Evolutionary conservation across 37 sponge, comb jelly and placozoan genomes (phyloP), one percentile per base, ranked within the genome.

Genomic region (Theonella swinhoei): DNA sequence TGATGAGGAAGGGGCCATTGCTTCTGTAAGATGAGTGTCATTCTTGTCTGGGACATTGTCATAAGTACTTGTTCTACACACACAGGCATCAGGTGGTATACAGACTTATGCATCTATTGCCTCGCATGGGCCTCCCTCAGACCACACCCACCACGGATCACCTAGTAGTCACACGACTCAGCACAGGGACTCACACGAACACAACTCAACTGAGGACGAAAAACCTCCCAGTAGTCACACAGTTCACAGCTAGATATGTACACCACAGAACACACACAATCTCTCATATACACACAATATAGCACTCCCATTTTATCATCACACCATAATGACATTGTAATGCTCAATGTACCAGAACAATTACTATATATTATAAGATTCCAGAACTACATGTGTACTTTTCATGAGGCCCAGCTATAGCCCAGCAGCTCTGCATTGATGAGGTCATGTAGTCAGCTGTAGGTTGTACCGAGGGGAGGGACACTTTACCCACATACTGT

Each of bases 141-240:
- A 47, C 54, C 54, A 47, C 54, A 47, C 54, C 54, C 54, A 47
- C 54, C 54, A 47, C 5, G 82, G 38, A 14, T 35, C 82, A 81
- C 62, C 3, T 81, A 70, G 72, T 37, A 71, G 60, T 69, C 81
- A 80, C 24, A 20, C 69, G 81, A 69, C 71, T 24, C 76, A 40
- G 2, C 41, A 35, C 75, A 74, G 75, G 42, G 75, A 74, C 75
- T 37, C 23, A 42, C 32, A 42, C 22, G 37, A 5, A 62, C 37
- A 19, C 11, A 41, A 58, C 28, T 23, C 8, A 68, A 74, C 5
- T 31, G 86, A 85, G 29, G 86, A 85, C 47, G 86, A 85, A 42
- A 42, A 72, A 26, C 86, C 86, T 39, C 86, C 86, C 28, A 85
- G 70, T 40, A 63, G 72, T 37, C 86, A 85, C 25, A 66, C 86